Conservation (phyloP, 1,140 invertebrate genomes). For the Harlomillsia oculata region DNA sequence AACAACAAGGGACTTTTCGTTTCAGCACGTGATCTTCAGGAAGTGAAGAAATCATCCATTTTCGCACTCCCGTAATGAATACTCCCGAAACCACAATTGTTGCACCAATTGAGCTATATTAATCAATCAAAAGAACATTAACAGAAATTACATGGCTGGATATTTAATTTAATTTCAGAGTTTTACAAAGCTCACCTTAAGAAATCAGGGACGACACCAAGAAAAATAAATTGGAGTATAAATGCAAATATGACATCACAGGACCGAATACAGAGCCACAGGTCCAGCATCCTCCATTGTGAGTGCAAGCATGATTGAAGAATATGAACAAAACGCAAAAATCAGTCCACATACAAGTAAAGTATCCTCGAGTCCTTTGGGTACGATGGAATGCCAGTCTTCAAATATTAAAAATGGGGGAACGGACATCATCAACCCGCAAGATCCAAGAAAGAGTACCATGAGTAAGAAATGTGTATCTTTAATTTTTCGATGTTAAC, state of each 20-base stretch:
- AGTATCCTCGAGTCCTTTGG: background rate
- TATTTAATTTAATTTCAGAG: too few relatives aligned
- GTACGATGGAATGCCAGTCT: background rate
- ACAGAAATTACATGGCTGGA: too few relatives aligned
- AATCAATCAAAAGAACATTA: too few relatives aligned
- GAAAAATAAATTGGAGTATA: slow-evolving; percentile 8
- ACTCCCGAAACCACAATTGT: too few relatives aligned
- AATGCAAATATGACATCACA: slow-evolving; percentile 18
- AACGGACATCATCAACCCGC: background rate
- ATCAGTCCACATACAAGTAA: slow-evolving; percentile 1
- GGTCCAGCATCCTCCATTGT: slow-evolving; percentile 18
- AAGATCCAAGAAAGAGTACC: background rate
- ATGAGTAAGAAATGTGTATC: background rate
- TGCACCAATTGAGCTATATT: too few relatives aligned
- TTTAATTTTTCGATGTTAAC: background rate
- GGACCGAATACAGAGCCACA: slow-evolving; percentile 2
- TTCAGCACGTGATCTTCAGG: too few relatives aligned
- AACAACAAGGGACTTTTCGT: too few relatives aligned
- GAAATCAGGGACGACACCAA: background rate
- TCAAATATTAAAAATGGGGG: background rate
- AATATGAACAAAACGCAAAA: background rate
- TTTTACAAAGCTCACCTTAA: too few relatives aligned
- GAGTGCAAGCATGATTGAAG: slow-evolving; percentile 13
- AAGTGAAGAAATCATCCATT: too few relatives aligned
- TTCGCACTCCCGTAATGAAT: too few relatives aligned